Conservation (phyloP, 2,888 invertebrate genomes). For the Alviniconcha strummeri region DNA sequence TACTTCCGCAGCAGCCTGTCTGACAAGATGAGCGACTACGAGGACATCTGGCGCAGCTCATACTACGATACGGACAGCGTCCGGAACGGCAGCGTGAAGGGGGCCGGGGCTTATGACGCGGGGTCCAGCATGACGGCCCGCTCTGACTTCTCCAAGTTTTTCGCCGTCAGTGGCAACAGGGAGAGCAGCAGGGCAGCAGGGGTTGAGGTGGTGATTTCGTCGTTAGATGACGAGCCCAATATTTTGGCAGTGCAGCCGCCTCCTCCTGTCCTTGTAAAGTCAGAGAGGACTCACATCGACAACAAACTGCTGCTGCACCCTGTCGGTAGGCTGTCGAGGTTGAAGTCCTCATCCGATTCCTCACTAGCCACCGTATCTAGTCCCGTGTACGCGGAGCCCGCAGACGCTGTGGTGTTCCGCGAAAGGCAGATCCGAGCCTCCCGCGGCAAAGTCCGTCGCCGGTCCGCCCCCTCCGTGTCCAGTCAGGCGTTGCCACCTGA, state of each 20-base stretch:
- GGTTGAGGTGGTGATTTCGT: background rate
- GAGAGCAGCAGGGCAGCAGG: background rate
- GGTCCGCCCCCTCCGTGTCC: constrained; percentile 58
- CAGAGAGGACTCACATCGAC: background rate
- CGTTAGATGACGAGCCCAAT: background rate
- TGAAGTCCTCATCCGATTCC: constrained; percentile 49
- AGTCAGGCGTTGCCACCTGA: constrained; percentile 51
- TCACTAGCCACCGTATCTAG: constrained; percentile 54
- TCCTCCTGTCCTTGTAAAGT: background rate
- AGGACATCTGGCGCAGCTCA: constrained; percentile 86
- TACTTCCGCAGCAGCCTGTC: constrained; percentile 91
- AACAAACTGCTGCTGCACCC: constrained; percentile 20
- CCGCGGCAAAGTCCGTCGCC: constrained; percentile 51
- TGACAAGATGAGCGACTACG: constrained; percentile 95
- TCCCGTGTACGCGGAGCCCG: constrained; percentile 75
- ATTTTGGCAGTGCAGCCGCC: background rate
- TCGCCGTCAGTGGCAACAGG: constrained; percentile 2
- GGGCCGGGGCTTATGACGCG: constrained; percentile 3
- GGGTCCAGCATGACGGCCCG: constrained; percentile 19
- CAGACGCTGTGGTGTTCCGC: constrained; percentile 62
- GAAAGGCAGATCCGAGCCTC: constrained; percentile 43
- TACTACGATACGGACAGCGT: constrained; percentile 42
- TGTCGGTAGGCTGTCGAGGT: constrained; percentile 35
- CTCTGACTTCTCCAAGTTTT: constrained; percentile 30
- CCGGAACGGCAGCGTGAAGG: constrained; percentile 31